Evolutionary conservation across 2,888 invertebrate genomes (phyloP), one percentile per base, ranked within the genome.

Genomic region (Masnerella sp.): DNA sequence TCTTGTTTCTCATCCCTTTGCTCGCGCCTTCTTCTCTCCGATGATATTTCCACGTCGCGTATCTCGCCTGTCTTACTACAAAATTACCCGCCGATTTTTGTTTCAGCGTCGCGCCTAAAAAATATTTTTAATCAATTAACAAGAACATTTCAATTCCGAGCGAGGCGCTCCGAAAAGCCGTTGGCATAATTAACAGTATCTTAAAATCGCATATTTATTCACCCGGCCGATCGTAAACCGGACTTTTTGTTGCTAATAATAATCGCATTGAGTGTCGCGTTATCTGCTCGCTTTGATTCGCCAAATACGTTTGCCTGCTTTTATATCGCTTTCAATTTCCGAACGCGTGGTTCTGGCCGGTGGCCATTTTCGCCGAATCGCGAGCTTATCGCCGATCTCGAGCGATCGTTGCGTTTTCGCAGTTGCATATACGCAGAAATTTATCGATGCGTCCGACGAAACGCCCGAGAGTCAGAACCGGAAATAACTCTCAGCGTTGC

Each of bases 381-480:
- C 43, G 18, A 28, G 34, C 42, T 72, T 72, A 72, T 72, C 67
- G 49, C 7, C 30, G 49, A 72, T 72, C 72, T 72, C 30, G 25
- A 20, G 42, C 30, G 54, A 67, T 61, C 47, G 42, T 45, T 42
- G 43, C 4, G 22, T 45, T 47, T 9, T 11, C 34, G 52, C 40
- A 49, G 72, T 65, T 59, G 47, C 43, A 62, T 62, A 74, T 74
- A 69, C 42, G 56, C 52, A 64, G 51, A 74, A 58, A 58, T 69
- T 74, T 64, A 64, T 59, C 58, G 69, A 59, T 42, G 45, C 30
- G 42, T 54, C 51, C 56, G 45, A 67, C 62, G 54, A 62, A 9
- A 15, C 25, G 61, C 61, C 64, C 59, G 28, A 52, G 56, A 54
- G 69, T 77, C 69, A 65, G 71, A 75, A 72, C 69, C 70, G 71